Conservation (phyloP, 2,113 vertebrate species). For the Periophthalmus modestus region DNA sequence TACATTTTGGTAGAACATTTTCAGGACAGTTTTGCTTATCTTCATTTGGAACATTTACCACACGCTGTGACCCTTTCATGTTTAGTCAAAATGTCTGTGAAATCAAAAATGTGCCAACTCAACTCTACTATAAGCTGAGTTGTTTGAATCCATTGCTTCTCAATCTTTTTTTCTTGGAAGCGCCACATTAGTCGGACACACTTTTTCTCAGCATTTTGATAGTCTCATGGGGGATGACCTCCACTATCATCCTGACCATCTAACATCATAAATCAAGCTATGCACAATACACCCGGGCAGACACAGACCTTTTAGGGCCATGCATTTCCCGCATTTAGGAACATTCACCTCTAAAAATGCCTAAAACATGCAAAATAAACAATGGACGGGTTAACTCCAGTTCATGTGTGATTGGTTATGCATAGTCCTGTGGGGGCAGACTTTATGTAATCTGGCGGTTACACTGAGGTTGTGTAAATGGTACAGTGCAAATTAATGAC, state of each 20-base stretch:
- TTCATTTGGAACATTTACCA: no score
- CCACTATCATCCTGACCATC: background rate
- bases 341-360: background rate
- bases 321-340: background rate
- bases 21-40: no score
- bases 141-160: background rate
- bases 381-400: background rate
- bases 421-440: background rate
- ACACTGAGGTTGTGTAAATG: background rate
- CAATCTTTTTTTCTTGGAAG: background rate
- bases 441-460: background rate
- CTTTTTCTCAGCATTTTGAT: background rate
- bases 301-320: background rate
- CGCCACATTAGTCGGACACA: background rate
- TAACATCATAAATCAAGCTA: background rate
- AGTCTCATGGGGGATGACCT: background rate
- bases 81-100: no score
- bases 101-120: no score
- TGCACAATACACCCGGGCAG: background rate
- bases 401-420: conserved; percentile 1
- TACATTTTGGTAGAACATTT: no score
- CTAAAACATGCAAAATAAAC: background rate
- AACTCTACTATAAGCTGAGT: no score
- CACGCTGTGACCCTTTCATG: no score
- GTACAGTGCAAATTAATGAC: background rate